A percentile compares a stretch with the other conserved stretches of the same genome.
Conservation (phyloP, 92 coral and sea anemone genomes). For the Epizoanthus ramosus region DNA sequence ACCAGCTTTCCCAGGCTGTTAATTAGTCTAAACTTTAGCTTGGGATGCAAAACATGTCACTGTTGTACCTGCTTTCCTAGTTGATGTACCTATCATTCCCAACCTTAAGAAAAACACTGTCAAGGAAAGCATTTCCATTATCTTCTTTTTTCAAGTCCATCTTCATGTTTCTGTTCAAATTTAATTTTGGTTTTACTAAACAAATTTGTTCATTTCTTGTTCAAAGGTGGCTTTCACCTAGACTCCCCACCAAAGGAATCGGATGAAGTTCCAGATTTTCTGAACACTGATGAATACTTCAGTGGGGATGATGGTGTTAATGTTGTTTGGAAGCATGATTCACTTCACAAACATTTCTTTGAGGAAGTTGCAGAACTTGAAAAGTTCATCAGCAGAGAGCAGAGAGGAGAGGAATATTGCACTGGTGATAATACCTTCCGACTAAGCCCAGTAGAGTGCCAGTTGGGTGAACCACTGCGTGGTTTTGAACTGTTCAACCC, state of each 20-base stretch:
- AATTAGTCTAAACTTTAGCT: no score
- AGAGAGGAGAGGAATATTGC: background rate
- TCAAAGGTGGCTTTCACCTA: constrained; percentile 75
- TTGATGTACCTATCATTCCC: no score
- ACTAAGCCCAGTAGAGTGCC: constrained; percentile 2
- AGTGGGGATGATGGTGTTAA: constrained; percentile 59
- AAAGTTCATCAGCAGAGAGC: constrained; percentile 31
- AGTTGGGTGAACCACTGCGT: constrained; percentile 1
- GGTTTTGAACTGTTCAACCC: constrained; percentile 1
- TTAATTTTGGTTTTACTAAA: background rate
- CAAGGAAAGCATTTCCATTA: no score
- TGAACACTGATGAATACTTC: constrained; percentile 34
- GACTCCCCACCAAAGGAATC: constrained; percentile 67
- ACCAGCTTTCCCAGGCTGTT: no score
- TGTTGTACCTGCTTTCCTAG: no score
- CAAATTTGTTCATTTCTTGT: background rate
- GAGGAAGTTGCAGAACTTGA: constrained; percentile 94
- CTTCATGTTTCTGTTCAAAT: no score
- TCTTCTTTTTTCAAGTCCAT: no score
- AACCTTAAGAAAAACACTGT: no score
- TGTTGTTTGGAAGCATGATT: constrained; percentile 50
- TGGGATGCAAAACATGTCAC: no score
- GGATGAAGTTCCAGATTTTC: constrained; percentile 38
- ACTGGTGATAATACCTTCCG: background rate
- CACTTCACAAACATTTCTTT: constrained; percentile 72